Percentiles rank a stretch among this genome's conserved stretches.
Evolutionary conservation across 2,888 invertebrate species (phyloP).

Genomic region (Thumatha senex): DNA sequence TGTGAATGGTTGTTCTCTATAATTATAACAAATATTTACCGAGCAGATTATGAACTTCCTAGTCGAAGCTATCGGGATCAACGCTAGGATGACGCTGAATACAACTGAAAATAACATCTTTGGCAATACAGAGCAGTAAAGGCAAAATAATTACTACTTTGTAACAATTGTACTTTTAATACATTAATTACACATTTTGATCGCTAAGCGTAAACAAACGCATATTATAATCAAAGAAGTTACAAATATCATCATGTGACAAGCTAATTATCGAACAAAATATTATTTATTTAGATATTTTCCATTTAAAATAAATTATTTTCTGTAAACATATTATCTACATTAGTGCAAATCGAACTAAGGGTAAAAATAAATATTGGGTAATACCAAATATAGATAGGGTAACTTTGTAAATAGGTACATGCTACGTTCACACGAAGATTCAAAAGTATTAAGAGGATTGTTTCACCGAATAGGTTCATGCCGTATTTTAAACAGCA

Average conservation of each 20-base stretch:
- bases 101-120: conserved; percentile 1
- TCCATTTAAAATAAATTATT: background rate
- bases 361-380: background rate
- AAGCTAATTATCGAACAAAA: background rate
- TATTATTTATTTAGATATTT: background rate
- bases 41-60: too few species aligned
- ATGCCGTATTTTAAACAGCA: too few species aligned
- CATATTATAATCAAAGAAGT: background rate
- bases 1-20: too few species aligned
- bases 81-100: background rate
- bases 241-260: background rate
- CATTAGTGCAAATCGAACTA: background rate
- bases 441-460: background rate
- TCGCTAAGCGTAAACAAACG: background rate
- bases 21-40: too few species aligned
- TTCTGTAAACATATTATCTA: background rate
- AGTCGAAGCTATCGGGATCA: too few species aligned
- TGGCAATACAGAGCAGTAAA: background rate
- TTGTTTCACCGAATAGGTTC: too few species aligned
- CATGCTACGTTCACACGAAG: too few species aligned
- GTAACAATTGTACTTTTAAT: background rate
- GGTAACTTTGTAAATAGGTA: background rate
- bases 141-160: background rate
- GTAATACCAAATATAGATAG: background rate
- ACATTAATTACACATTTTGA: background rate